Conservation (phyloP, 2,888 invertebrate species). For the Apamea anceps region DNA sequence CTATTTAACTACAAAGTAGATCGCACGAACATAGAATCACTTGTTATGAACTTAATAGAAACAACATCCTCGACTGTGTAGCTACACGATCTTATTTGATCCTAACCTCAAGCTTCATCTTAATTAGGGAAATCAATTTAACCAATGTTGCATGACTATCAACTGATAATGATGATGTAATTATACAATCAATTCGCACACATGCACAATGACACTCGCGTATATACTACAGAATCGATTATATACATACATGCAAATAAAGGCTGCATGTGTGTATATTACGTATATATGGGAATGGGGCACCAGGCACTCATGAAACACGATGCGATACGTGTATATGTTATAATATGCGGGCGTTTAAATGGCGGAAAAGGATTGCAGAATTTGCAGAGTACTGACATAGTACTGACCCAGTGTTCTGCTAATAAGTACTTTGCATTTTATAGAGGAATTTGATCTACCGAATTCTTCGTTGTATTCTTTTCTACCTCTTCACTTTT, state of each 20-base stretch:
- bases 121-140: constrained; percentile 82
- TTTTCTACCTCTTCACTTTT: constrained; percentile 6
- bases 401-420: constrained; percentile 54
- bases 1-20: constrained; percentile 15
- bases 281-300: constrained; percentile 60
- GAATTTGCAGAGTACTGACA: constrained; percentile 53
- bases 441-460: constrained; percentile 28
- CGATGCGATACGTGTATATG: constrained; percentile 58
- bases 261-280: constrained; percentile 59
- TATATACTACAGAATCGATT: constrained; percentile 59
- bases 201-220: constrained; percentile 49
- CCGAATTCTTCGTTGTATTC: constrained; percentile 16
- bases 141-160: constrained; percentile 78
- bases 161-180: constrained; percentile 80
- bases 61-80: constrained; percentile 22
- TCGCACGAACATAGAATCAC: constrained; percentile 13
- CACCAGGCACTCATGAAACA: constrained; percentile 67
- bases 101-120: constrained; percentile 68
- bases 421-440: constrained; percentile 47
- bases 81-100: constrained; percentile 42
- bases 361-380: constrained; percentile 60
- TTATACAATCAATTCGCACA: constrained; percentile 75
- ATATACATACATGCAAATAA: constrained; percentile 60
- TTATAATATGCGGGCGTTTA: constrained; percentile 65
- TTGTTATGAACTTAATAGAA: constrained; percentile 21